Base-by-base conservation (phyloP, 2,888 invertebrate genomes). In the Andrena bucephala region DNA sequence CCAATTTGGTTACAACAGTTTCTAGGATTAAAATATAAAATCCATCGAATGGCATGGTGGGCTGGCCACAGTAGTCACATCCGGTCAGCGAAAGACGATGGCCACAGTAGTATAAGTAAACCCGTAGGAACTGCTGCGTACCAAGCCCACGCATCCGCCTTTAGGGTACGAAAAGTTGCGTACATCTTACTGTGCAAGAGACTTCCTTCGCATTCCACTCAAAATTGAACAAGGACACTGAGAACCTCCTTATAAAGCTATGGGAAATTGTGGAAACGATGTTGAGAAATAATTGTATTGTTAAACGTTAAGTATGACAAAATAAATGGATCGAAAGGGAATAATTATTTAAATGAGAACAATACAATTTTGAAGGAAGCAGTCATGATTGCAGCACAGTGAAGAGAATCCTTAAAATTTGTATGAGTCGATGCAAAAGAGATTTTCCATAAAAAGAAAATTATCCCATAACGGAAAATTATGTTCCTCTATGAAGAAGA, bases 121-220 rank as follows among this genome's bases (percentile, higher is more conserved):
- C 29, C 24, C 20, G 24, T 50, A 65, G 69, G 24, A 70, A 78
- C 69, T 27, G 10, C 10, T 33, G 68, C 77, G 68, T 66, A 70
- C 73, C 69, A 79, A 70, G 59, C 81, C 78, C 78, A 81, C 81
- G 66, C 69, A 48, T 60, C 60, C 24, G 66, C 69, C 66, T 65
- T 33, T 59, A 66, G 29, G 27, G 67, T 54, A 62, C 7, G 24
- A 70, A 78, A 72, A 72, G 29, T n/a, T 48, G 42, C 20, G 10
- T 7, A 57, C 27, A 20, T 65, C 42, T 42, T 10, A n/a, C 8
- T 27, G 10, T 4, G 24, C 4, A 16, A 33, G 6, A 60, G 31
- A n/a, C 31, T 33, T 60, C 31, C 60, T 31, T 31, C n/a, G n/a
- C 31, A 66, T 36, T 24, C 3, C 13, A 27, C 2, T 3, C 63